A percentile compares a stretch with the other conserved stretches of the same genome.
These are phyloP conservation scores for Atlantisia rogersi DNA, from an alignment of 2,113 vertebrate genomes.

Conservation along the genomic window DNA sequence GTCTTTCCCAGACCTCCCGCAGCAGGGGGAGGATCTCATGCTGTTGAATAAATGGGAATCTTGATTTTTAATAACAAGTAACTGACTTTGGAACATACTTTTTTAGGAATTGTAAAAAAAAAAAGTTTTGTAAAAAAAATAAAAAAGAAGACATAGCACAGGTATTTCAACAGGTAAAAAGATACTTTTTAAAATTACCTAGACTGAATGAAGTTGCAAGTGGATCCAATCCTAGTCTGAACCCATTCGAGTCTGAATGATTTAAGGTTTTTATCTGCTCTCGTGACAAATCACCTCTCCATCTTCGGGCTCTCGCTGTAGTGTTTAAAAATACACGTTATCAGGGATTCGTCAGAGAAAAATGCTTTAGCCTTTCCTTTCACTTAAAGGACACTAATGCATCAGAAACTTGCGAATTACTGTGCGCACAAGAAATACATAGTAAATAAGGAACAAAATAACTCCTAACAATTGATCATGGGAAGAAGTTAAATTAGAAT, in stretches of 20 bases:
- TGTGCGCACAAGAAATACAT: constrained; percentile 86
- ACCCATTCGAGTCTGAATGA: background rate
- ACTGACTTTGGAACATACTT: constrained; percentile 58
- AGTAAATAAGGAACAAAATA: constrained; percentile 84
- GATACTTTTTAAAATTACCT: constrained; percentile 29
- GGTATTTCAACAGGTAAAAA: constrained; percentile 47
- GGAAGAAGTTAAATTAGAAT: constrained; percentile 84
- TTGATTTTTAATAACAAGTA: constrained; percentile 45
- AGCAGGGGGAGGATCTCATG: background rate
- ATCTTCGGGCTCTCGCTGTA: constrained; percentile 66
- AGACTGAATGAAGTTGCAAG: background rate
- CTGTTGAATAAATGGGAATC: background rate
- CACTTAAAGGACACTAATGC: constrained; percentile 66
- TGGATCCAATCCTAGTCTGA: background rate
- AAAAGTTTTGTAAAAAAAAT: constrained; percentile 64
- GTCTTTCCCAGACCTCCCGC: background rate
- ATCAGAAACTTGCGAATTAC: constrained; percentile 65
- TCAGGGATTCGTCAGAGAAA: constrained; percentile 74
- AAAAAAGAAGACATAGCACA: constrained; percentile 23
- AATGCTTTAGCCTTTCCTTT: constrained; percentile 74
- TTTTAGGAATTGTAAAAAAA: constrained; percentile 67
- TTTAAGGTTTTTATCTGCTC: constrained; percentile 8
- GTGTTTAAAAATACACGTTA: constrained; percentile 33
- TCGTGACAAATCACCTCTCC: constrained; percentile 60
- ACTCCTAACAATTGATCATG: constrained; percentile 75